These are phyloP conservation scores for Acholoe squamosa DNA, from an alignment of 2,888 invertebrate species.

Conservation along the genomic window DNA sequence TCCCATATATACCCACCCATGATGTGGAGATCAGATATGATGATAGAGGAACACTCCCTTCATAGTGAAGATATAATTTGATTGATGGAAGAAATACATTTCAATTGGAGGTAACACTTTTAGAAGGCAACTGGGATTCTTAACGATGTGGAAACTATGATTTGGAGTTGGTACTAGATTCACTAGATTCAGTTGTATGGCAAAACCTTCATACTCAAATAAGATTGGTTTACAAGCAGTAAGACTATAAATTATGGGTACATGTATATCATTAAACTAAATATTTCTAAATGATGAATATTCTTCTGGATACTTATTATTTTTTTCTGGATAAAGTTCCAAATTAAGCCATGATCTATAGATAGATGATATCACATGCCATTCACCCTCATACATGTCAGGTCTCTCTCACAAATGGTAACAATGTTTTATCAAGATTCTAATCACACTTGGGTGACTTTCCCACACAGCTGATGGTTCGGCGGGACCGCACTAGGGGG, in stretches of 20 bases:
- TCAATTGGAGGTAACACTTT: neutral
- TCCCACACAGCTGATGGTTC: constrained; percentile 50
- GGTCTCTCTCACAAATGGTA: constrained; percentile 15
- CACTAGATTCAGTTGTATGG: neutral
- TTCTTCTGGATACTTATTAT: too few species aligned
- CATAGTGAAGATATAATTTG: neutral
- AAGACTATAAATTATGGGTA: neutral
- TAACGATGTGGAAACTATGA: neutral
- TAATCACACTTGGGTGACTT: constrained; percentile 46
- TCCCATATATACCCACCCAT: neutral
- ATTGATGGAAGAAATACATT: neutral
- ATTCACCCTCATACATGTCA: constrained; percentile 31
- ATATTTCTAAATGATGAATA: constrained; percentile 1
- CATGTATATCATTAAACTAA: neutral
- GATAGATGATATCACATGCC: constrained; percentile 48
- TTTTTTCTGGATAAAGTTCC: neutral
- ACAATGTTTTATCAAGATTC: neutral
- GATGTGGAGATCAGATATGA: constrained; percentile 1
- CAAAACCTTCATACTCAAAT: neutral
- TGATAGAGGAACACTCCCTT: constrained; percentile 5
- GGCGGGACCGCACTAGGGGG: constrained; percentile 3
- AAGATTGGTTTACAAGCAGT: neutral
- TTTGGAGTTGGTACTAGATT: neutral
- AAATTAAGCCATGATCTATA: neutral
- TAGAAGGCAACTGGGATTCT: constrained; percentile 45